Conservation (phyloP, 2,888 invertebrate genomes). For the Achlya flavicornis region DNA sequence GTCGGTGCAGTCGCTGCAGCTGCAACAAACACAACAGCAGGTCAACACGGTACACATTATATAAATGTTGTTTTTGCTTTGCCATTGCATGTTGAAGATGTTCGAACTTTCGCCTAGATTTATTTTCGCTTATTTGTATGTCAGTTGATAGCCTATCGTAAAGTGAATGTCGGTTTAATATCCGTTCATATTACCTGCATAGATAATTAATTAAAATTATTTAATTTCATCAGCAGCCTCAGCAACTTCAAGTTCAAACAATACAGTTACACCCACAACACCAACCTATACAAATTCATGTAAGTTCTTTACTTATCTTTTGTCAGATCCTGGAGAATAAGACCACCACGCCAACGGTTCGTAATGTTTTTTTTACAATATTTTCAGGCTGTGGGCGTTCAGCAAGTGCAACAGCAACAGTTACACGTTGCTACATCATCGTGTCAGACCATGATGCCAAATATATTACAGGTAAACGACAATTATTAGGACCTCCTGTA, state of each 20-base stretch:
- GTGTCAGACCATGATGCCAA: constrained; percentile 79
- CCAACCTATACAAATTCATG: constrained; percentile 80
- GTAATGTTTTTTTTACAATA: not conserved
- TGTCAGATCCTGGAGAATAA: too few relatives aligned
- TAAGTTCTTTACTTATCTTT: constrained; percentile 46
- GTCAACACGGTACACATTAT: constrained; percentile 63
- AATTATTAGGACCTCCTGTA: not conserved
- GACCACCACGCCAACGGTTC: too few relatives aligned
- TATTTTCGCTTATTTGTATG: too few relatives aligned
- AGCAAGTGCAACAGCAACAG: constrained; percentile 79
- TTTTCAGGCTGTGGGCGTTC: constrained; percentile 75
- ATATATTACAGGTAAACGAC: constrained; percentile 72
- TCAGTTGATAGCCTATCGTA: too few relatives aligned
- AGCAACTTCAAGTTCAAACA: constrained; percentile 77
- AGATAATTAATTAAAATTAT: too few relatives aligned
- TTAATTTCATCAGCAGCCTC: constrained; percentile 66
- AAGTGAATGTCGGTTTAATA: too few relatives aligned
- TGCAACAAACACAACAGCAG: constrained; percentile 73
- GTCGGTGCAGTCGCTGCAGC: constrained; percentile 73
- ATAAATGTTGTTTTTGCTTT: constrained; percentile 18
- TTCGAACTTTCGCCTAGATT: not conserved
- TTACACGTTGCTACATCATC: constrained; percentile 77
- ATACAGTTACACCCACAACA: constrained; percentile 81
- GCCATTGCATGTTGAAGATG: not conserved
- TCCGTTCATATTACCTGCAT: too few relatives aligned